Evolutionary conservation across 2,797 vertebrate genomes (phyloP).

Genomic region (Spinibarbus caldwelli): DNA sequence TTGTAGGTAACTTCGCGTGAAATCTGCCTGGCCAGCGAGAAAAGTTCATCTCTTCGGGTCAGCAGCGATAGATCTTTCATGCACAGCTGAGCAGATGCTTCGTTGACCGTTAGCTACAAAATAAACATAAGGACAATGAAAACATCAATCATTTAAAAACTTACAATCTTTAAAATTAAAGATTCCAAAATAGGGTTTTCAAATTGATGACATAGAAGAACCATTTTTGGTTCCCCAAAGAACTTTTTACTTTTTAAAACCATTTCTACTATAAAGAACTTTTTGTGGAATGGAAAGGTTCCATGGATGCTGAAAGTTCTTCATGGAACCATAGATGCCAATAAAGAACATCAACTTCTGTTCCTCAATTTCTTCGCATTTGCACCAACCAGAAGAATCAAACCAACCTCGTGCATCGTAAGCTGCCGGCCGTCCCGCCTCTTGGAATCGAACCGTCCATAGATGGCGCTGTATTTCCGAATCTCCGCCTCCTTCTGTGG

Average conservation of each 20-base stretch:
- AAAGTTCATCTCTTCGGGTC: slow-evolving; percentile 85
- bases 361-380: neutral
- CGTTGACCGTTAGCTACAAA: slow-evolving; percentile 84
- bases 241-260: too few species aligned
- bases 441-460: slow-evolving; percentile 96
- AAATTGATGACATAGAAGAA: too few species aligned
- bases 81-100: slow-evolving; percentile 86
- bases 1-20: slow-evolving; percentile 88
- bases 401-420: slow-evolving; percentile 51
- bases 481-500: slow-evolving; percentile 85
- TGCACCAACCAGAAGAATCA: too few species aligned
- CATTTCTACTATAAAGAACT: neutral
- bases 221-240: too few species aligned
- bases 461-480: slow-evolving; percentile 96
- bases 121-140: neutral
- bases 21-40: slow-evolving; percentile 83
- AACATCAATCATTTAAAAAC: too few species aligned
- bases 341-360: neutral
- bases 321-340: neutral
- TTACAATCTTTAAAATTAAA: too few species aligned
- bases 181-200: too few species aligned
- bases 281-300: neutral
- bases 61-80: slow-evolving; percentile 82
- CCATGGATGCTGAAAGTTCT: neutral
- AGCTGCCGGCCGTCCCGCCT: slow-evolving; percentile 83